Percentiles rank a stretch among this genome's conserved stretches.
These are phyloP conservation scores for Meda fulgida DNA, from an alignment of 2,797 vertebrate species.

Conservation along the genomic window DNA sequence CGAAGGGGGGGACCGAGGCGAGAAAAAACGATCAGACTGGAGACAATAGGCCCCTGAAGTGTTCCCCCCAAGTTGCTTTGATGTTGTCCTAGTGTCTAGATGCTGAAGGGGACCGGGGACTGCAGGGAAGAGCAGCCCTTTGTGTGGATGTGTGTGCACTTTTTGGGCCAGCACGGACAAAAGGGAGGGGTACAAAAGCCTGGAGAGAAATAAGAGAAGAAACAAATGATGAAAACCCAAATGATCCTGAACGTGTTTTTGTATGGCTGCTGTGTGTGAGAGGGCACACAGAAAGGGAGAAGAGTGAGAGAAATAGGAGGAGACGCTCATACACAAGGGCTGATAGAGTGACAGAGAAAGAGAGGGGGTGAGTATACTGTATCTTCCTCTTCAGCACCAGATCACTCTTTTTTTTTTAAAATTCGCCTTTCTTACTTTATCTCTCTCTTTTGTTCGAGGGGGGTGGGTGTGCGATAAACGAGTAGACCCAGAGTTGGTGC, in stretches of 20 bases:
- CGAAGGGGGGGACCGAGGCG: slow-evolving; percentile 79
- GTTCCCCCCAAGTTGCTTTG: slow-evolving; percentile 85
- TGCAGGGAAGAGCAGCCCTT: slow-evolving; percentile 76
- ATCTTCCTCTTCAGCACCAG: slow-evolving; percentile 55
- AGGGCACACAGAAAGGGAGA: slow-evolving; percentile 49
- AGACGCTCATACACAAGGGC: slow-evolving; percentile 31
- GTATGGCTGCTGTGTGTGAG: slow-evolving; percentile 58
- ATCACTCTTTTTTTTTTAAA: slow-evolving; percentile 26
- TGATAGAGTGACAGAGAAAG: slow-evolving; percentile 40
- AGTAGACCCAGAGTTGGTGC: slow-evolving; percentile 21
- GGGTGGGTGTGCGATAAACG: slow-evolving; percentile 13
- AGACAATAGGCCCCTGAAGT: slow-evolving; percentile 88
- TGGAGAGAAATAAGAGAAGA: slow-evolving; percentile 67
- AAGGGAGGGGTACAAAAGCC: slow-evolving; percentile 67
- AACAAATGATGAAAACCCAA: slow-evolving; percentile 61
- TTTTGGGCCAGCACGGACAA: slow-evolving; percentile 66
- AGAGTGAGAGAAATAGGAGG: slow-evolving; percentile 50
- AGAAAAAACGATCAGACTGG: slow-evolving; percentile 79
- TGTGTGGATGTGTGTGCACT: slow-evolving; percentile 77
- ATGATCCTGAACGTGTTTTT: slow-evolving; percentile 65
- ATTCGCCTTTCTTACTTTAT: slow-evolving; percentile 23
- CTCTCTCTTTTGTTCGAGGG: slow-evolving; percentile 32
- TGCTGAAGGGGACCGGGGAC: slow-evolving; percentile 76
- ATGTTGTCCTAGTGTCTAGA: slow-evolving; percentile 84
- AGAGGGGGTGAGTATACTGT: slow-evolving; percentile 62